Evolutionary conservation across 2,888 invertebrate genomes (phyloP), one percentile per base, ranked within the genome.

Genomic region (Ryuthela nishihirai): DNA sequence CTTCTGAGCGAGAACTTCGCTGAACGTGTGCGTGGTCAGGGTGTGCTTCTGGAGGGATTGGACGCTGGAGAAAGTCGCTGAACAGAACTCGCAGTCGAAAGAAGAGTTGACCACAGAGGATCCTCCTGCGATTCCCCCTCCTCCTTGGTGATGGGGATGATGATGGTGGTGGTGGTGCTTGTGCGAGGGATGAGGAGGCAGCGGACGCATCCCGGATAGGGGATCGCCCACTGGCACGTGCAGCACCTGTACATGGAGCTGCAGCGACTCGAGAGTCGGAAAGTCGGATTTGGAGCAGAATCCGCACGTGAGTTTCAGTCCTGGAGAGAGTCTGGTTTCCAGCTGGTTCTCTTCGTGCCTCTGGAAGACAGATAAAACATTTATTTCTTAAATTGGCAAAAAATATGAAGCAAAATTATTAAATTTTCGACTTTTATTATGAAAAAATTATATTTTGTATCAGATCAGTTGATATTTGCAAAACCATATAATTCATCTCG

Each of bases 281-380:
- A 93, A 92, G 46, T 85, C 85, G 65, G 88, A 87, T 67, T 87
- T 83, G 41, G 87, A 85, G 74, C 92, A 93, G 73, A 90, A 92
- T 72, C 88, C 87, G 76, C 93, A 93, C 2, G 87, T 82, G 5
- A 89, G 79, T 20, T 58, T 40, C 36, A 36, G 38, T 21, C 36
- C 23, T 6, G 58, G 47, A 3, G 52, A 47, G 15, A 42, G 29
- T 0, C 52, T 21, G 9, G n/a, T n/a, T n/a, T n/a, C n/a, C n/a
- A n/a, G n/a, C n/a, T n/a, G 34, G n/a, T 34, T 17, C 17, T 34
- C 34, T 10, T 34, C 17, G 17, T 34, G 34, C 4, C 42, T 24
- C 52, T 52, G 43, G 15, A 42, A 44, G 17, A 15, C 4, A 32
- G 32, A 44, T 17, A 32, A 44, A 4, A 44, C 15, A 17, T 25